A percentile compares a stretch with the other conserved stretches of the same genome.
Conservation (phyloP, 2,888 invertebrate species). For the Chymomyza fuscimana region DNA sequence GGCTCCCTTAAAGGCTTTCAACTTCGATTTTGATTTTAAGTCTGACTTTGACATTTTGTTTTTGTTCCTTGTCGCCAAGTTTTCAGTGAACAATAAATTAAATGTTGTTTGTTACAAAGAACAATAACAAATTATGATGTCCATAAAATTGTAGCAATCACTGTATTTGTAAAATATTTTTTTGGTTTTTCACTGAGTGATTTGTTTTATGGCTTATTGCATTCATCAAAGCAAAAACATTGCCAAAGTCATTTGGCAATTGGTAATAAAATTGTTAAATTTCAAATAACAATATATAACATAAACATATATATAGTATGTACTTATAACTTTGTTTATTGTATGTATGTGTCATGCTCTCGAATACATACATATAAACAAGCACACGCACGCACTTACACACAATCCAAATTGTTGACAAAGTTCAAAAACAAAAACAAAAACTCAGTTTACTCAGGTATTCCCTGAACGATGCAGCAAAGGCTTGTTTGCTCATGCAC, state of each 20-base stretch:
- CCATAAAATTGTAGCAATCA: conserved; percentile 50
- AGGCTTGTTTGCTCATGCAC: background rate
- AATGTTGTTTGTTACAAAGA: conserved; percentile 28
- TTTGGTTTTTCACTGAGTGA: background rate
- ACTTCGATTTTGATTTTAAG: background rate
- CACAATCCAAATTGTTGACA: background rate
- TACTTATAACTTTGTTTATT: background rate
- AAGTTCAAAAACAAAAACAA: background rate
- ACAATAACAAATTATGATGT: conserved; percentile 55
- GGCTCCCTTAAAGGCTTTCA: background rate
- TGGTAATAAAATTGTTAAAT: conserved; percentile 55
- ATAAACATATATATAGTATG: background rate
- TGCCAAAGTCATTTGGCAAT: conserved; percentile 57
- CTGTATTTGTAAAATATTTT: background rate
- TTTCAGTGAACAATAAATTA: background rate
- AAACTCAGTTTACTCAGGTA: background rate
- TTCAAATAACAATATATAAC: conserved; percentile 1
- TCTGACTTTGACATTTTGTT: background rate
- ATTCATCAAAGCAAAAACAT: conserved; percentile 28
- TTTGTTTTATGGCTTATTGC: background rate
- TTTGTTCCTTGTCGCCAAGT: background rate
- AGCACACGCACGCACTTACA: too few species aligned
- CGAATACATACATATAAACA: background rate
- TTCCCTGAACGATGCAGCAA: background rate
- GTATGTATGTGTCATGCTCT: background rate